Evolutionary conservation across 2,888 invertebrate species (phyloP).

Genomic region (Scaptomyza tumidula): DNA sequence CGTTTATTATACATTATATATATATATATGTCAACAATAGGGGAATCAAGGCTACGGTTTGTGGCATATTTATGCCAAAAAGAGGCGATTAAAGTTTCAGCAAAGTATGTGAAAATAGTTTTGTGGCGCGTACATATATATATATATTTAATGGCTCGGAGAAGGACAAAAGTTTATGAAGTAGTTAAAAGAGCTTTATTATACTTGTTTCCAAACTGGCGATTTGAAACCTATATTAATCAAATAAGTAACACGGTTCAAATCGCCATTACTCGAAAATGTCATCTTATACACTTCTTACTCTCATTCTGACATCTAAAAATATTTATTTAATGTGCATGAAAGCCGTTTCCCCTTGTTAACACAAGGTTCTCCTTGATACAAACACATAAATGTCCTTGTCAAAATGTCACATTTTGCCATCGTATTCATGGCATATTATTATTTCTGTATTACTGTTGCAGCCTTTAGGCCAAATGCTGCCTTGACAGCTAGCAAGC

Average conservation of each 20-base stretch:
- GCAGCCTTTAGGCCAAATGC: conserved; percentile 22
- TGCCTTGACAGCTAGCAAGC: conserved; percentile 18
- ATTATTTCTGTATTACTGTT: conserved; percentile 6
- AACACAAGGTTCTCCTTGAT: neutral
- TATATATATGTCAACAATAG: neutral
- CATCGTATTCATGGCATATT: neutral
- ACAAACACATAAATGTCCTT: conserved; percentile 22
- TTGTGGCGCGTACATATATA: neutral
- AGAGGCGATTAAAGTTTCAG: neutral
- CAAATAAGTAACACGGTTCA: too few relatives aligned
- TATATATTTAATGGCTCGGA: too few relatives aligned
- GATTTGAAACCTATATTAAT: neutral
- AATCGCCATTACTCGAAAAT: too few relatives aligned
- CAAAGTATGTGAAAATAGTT: neutral
- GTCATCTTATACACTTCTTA: too few relatives aligned
- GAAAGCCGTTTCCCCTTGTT: neutral
- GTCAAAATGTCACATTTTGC: conserved; percentile 19
- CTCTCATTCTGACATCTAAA: neutral
- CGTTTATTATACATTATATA: conserved; percentile 24
- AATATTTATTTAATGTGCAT: neutral
- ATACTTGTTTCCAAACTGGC: neutral
- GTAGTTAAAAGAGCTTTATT: neutral
- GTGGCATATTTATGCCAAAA: neutral
- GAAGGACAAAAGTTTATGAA: neutral
- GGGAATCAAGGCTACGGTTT: neutral